Conservation (phyloP, 1,140 invertebrate genomes). For the Anoplolepis gracilipes region DNA sequence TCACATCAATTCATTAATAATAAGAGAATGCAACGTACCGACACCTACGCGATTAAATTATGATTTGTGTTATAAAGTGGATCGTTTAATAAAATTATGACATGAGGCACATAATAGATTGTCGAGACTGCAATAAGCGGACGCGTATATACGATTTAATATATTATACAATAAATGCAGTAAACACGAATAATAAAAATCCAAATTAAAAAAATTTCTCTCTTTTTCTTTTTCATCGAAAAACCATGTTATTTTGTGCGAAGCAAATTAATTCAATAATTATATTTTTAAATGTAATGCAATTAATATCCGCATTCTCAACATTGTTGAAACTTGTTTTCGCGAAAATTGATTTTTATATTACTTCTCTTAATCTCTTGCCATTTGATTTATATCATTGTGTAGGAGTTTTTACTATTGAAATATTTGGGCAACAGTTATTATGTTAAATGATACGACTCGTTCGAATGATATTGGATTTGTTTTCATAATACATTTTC, state of each 20-base stretch:
- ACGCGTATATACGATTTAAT: background rate
- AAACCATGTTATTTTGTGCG: background rate
- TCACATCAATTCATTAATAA: background rate
- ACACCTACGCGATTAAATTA: background rate
- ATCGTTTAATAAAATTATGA: background rate
- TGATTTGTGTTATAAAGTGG: background rate
- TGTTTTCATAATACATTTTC: background rate
- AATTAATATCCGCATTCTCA: conserved; percentile 8
- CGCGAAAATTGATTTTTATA: background rate
- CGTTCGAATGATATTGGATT: background rate
- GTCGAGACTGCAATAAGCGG: background rate
- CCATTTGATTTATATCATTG: conserved; percentile 4
- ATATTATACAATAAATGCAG: background rate
- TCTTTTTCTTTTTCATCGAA: background rate
- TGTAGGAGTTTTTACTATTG: background rate
- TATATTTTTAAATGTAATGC: background rate
- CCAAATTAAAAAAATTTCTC: background rate
- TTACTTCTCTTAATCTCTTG: background rate
- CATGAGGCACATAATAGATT: background rate
- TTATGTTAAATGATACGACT: background rate
- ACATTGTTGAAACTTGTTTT: background rate
- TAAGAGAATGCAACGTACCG: background rate
- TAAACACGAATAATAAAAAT: background rate
- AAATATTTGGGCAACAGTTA: background rate
- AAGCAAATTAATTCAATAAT: background rate